These are phyloP conservation scores for Nomada fucata DNA, from an alignment of 2,888 invertebrate genomes.

Conservation along the genomic window DNA sequence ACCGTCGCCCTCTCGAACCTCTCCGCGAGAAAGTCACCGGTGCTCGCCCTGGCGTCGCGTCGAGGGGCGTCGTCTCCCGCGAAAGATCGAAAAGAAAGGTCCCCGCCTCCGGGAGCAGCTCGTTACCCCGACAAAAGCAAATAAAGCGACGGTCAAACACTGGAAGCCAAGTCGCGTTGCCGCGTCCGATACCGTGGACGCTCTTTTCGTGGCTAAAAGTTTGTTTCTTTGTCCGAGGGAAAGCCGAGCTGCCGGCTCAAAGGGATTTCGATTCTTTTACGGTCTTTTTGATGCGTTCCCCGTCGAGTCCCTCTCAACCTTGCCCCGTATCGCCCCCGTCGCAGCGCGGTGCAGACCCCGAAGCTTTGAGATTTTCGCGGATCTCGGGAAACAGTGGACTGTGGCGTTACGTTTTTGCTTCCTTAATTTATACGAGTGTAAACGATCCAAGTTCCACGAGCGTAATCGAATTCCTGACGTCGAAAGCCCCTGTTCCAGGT, in stretches of 20 bases:
- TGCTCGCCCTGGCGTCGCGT: not conserved
- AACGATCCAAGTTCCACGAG: no score
- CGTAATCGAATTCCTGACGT: no score
- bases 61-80: not conserved
- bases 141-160: conserved; percentile 9
- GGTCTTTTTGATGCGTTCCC: conserved; percentile 7
- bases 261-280: conserved; percentile 28
- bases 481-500: no score
- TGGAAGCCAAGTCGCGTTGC: not conserved
- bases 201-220: conserved; percentile 12
- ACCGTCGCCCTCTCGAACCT: conserved; percentile 10
- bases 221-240: conserved; percentile 2
- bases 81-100: conserved; percentile 6
- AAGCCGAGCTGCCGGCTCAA: not conserved
- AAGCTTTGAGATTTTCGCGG: not conserved
- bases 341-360: not conserved
- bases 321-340: not conserved
- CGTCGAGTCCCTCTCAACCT: not conserved
- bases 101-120: not conserved
- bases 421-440: no score
- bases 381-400: not conserved
- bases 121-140: conserved; percentile 24
- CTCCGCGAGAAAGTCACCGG: conserved; percentile 53
- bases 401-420: not conserved
- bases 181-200: not conserved